These are phyloP conservation scores for Calidris pugnax DNA, from an alignment of 2,113 vertebrate species.

Conservation along the genomic window DNA sequence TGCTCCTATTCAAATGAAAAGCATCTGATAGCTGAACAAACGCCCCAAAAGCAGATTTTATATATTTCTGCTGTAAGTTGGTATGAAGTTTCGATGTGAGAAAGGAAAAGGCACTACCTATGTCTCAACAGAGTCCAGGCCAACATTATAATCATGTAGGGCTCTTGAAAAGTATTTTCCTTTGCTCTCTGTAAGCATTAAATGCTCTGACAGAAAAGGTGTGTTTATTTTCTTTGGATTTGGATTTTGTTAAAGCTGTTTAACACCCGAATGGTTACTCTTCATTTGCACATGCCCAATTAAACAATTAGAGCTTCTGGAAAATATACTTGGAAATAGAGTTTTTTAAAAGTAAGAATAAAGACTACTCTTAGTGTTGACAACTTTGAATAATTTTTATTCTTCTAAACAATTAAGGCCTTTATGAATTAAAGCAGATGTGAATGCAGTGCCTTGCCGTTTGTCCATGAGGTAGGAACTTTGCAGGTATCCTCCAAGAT, in stretches of 20 bases:
- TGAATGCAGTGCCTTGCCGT: not conserved
- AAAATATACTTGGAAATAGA: not conserved
- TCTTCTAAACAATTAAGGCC: not conserved
- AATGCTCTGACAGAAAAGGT: not conserved
- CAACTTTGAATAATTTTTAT: not conserved
- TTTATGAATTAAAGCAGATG: not conserved
- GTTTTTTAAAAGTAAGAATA: not conserved
- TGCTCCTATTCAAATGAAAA: not conserved
- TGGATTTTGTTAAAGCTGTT: not conserved
- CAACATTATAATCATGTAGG: not conserved
- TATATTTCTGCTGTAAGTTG: not conserved
- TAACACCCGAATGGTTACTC: not conserved
- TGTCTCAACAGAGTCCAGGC: not conserved
- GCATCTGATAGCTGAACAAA: not conserved
- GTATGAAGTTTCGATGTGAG: not conserved
- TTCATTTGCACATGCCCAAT: not conserved
- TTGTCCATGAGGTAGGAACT: not conserved
- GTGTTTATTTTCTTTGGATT: not conserved
- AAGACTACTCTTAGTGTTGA: not conserved
- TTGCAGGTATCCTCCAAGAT: not conserved
- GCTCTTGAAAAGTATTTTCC: not conserved
- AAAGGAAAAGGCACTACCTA: not conserved
- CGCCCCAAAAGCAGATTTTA: not conserved
- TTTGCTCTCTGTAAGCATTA: not conserved
- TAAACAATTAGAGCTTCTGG: not conserved